These are phyloP conservation scores for Micromys minutus DNA, from an alignment of 2,113 vertebrate species.

Conservation along the genomic window DNA sequence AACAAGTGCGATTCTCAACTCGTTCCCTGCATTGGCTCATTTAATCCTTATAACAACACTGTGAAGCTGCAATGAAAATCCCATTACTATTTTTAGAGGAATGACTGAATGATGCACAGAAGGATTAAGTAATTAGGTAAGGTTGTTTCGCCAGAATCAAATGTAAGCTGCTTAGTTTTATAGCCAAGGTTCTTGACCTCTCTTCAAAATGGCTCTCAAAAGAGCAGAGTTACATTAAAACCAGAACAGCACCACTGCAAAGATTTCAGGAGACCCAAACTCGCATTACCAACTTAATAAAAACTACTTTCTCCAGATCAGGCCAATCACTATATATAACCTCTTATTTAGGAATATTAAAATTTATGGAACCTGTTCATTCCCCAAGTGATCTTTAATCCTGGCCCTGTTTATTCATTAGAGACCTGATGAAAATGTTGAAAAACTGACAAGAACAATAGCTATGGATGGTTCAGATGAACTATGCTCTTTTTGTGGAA, in stretches of 20 bases:
- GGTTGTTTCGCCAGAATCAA: neutral
- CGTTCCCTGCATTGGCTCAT: neutral
- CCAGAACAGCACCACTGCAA: neutral
- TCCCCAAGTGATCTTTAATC: neutral
- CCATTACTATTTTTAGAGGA: constrained; percentile 5
- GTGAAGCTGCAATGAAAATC: neutral
- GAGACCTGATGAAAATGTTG: neutral
- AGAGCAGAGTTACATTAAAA: constrained; percentile 7
- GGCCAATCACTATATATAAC: neutral
- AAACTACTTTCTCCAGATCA: neutral
- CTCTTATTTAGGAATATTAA: neutral
- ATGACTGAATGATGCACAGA: neutral
- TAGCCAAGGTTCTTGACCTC: neutral
- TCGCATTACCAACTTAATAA: neutral
- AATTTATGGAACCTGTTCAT: neutral
- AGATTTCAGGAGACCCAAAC: neutral
- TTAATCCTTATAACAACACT: neutral
- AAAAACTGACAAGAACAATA: neutral
- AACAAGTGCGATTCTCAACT: constrained; percentile 22
- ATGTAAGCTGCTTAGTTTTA: neutral
- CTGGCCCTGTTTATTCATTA: neutral
- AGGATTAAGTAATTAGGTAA: constrained; percentile 4
- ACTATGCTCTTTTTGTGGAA: neutral
- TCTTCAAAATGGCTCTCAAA: constrained; percentile 23
- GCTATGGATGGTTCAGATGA: neutral